A percentile compares a stretch with the other conserved stretches of the same genome.
These are phyloP conservation scores for Harpagoxenus sublaevis DNA, from an alignment of 2,888 invertebrate species.

Conservation along the genomic window DNA sequence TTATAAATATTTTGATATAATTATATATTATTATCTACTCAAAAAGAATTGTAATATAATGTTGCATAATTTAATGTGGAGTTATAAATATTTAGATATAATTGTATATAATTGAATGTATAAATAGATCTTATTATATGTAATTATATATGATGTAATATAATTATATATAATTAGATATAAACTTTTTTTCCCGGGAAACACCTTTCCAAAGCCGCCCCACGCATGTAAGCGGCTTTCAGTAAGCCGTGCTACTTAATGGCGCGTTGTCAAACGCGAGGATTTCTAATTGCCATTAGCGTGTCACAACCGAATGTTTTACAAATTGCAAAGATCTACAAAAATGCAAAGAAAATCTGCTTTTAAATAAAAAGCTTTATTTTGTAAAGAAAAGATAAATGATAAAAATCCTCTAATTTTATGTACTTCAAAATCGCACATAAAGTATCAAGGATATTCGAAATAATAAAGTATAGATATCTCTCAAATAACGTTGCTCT, in stretches of 20 bases:
- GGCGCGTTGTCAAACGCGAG: constrained; percentile 35
- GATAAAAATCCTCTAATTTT: neutral
- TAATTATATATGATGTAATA: too few species aligned
- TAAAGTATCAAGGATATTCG: neutral
- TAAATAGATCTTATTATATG: too few species aligned
- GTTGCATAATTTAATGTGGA: too few species aligned
- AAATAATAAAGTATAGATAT: neutral
- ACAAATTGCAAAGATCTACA: neutral
- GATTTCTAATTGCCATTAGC: constrained; percentile 18
- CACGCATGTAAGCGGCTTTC: constrained; percentile 35
- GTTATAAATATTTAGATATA: too few species aligned
- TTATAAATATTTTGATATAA: too few species aligned
- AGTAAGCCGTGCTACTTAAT: constrained; percentile 35
- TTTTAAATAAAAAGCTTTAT: neutral
- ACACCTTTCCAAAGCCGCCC: constrained; percentile 28
- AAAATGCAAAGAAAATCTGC: neutral
- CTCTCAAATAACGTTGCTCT: neutral
- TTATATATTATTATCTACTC: too few species aligned
- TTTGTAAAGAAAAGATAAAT: neutral
- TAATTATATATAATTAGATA: too few species aligned
- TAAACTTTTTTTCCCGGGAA: too few species aligned
- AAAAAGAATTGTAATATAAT: too few species aligned
- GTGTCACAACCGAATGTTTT: neutral
- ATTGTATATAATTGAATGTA: too few species aligned
- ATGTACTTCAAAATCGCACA: neutral